phyloP scores from a whole-genome alignment of 2,888 invertebrate species.

The Laspeyria flexula region DNA sequence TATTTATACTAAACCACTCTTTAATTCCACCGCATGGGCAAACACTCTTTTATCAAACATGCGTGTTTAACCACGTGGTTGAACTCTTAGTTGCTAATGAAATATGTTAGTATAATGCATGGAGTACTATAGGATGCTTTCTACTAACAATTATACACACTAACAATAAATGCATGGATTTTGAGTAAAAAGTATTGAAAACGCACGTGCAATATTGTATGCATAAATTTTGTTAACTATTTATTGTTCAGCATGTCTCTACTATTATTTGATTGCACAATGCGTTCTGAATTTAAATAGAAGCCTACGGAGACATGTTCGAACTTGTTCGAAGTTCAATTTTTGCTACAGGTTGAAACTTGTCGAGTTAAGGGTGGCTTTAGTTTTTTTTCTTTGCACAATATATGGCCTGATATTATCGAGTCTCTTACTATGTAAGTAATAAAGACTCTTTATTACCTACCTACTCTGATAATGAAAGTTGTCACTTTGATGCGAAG shows the following conservation, averaged over 20 bases:
- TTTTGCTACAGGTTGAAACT: constrained; percentile 70
- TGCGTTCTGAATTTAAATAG: constrained; percentile 34
- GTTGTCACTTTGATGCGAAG: constrained; percentile 24
- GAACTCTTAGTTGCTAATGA: background rate
- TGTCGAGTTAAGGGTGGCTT: constrained; percentile 45
- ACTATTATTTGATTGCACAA: constrained; percentile 52
- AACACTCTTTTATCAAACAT: no score
- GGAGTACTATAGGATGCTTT: constrained; percentile 7
- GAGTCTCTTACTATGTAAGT: constrained; percentile 24
- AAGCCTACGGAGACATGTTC: constrained; percentile 50
- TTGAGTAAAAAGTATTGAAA: constrained; percentile 21
- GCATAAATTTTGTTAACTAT: constrained; percentile 45
- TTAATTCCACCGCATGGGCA: no score
- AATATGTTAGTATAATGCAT: constrained; percentile 1
- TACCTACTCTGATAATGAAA: constrained; percentile 39
- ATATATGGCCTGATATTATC: constrained; percentile 22
- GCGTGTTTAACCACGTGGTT: constrained; percentile 5
- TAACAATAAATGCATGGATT: constrained; percentile 39
- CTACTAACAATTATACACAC: constrained; percentile 20
- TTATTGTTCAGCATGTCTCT: constrained; percentile 36
- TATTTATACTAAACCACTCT: no score
- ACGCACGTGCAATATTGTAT: constrained; percentile 61
- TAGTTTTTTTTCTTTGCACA: constrained; percentile 30
- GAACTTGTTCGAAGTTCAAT: constrained; percentile 54
- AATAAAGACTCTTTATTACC: constrained; percentile 33